Conservation (phyloP, 2,888 invertebrate genomes). For the Dinocampus coccinellae region DNA sequence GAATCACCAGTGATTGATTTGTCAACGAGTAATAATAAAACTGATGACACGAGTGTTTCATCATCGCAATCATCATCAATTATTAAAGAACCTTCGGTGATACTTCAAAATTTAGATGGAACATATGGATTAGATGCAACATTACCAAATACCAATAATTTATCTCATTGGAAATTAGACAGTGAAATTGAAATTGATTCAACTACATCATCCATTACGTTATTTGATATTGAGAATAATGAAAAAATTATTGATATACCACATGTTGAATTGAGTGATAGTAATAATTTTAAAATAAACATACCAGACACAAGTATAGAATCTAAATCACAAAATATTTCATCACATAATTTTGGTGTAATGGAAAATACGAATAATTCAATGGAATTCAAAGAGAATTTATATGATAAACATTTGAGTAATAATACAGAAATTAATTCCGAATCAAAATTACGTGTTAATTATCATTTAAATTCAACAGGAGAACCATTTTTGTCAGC, state of each 20-base stretch:
- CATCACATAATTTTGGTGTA: slow-evolving; percentile 21
- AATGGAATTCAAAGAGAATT: neutral
- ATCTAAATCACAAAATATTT: neutral
- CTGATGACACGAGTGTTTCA: slow-evolving; percentile 41
- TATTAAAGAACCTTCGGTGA: slow-evolving; percentile 37
- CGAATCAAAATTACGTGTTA: neutral
- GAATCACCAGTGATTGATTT: slow-evolving; percentile 80
- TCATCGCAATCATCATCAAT: slow-evolving; percentile 34
- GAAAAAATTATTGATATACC: neutral
- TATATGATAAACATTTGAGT: neutral
- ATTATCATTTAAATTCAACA: slow-evolving; percentile 5
- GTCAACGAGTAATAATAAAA: slow-evolving; percentile 53
- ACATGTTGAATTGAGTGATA: neutral
- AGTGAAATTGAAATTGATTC: slow-evolving; percentile 3
- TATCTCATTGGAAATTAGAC: slow-evolving; percentile 30
- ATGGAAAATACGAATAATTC: neutral
- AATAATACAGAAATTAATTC: neutral
- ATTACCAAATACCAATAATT: slow-evolving; percentile 29
- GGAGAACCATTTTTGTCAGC: slow-evolving; percentile 48
- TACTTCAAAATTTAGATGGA: slow-evolving; percentile 45
- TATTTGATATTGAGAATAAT: neutral
- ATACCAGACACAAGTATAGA: neutral
- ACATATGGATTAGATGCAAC: slow-evolving; percentile 44
- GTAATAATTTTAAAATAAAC: neutral
- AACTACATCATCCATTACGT: neutral